Evolutionary conservation across 2,888 invertebrate species (phyloP), one percentile per base, ranked within the genome.

Genomic region (Syrista parreyssii): DNA sequence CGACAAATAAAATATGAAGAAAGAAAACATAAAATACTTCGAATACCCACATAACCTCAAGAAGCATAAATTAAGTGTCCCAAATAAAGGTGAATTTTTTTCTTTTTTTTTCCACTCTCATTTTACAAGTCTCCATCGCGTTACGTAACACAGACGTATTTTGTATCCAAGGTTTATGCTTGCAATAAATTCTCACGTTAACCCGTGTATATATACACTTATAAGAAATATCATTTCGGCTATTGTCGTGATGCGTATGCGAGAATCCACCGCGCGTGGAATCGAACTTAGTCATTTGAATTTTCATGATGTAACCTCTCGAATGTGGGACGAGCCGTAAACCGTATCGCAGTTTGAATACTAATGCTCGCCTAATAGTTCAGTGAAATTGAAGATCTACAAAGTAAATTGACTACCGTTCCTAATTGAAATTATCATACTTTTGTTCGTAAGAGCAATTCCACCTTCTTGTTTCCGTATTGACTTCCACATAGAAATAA

Each of bases 161-260:
- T 55, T 55, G 9, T 23, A 55, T 23, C 55, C 55, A 55, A 55
- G 15, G 31, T 71, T 71, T 23, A 71, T 30, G 12, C 9, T 31
- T 9, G 71, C 71, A 71, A 71, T 71, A 71, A 71, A 71, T 71
- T 71, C 71, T 71, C 33, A 71, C 33, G 32, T 33, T 71, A 55
- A 55, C 2, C 23, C 55, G 55, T 23, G 1, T 23, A 55, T 55
- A 55, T 55, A 9, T 55, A 55, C 9, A 23, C 23, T 55, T 55
- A 15, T 55, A 55, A 6, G 23, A 55, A 55, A 33, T 71, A 71
- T 69, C 30, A 30, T 31, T 71, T 71, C 31, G 71, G 71, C 71
- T 3, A 33, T 71, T 71, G 71, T 31, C 55, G 55, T 23, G 55
- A 40, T 15, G 4, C 40, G 23, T 40, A 40, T 9, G 23, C 55